Evolutionary conservation across 2,797 vertebrate genomes (phyloP).

Genomic region (Lerista edwardsae): DNA sequence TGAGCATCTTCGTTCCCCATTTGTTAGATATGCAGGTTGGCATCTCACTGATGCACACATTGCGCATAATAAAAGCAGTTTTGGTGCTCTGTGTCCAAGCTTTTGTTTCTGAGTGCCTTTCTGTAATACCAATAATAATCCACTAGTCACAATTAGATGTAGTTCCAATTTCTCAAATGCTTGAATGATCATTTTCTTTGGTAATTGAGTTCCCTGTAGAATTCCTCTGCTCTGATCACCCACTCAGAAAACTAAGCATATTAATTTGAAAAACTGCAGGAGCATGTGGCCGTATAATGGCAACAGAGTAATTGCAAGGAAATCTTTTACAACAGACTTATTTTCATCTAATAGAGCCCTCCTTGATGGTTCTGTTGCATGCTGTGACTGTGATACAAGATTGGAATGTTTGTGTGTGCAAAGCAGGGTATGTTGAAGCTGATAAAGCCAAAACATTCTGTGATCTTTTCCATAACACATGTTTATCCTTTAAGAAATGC

Average conservation of each 20-base stretch:
- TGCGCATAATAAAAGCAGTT: neutral
- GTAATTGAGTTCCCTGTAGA: conserved; percentile 76
- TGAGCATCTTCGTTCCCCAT: rapidly evolving
- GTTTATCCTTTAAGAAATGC: conserved; percentile 34
- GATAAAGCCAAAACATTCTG: conserved; percentile 61
- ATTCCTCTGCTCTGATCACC: conserved; percentile 73
- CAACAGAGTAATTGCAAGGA: conserved; percentile 76
- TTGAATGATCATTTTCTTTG: conserved; percentile 77
- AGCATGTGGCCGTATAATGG: conserved; percentile 72
- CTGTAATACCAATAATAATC: conserved; percentile 72
- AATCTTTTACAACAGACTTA: conserved; percentile 80
- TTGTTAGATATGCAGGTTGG: conserved; percentile 25
- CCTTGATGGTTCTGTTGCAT: conserved; percentile 62
- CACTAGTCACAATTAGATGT: conserved; percentile 75
- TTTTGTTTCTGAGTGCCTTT: conserved; percentile 58
- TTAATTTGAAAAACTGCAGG: conserved; percentile 79
- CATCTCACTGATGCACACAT: conserved; percentile 4
- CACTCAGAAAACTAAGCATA: conserved; percentile 72
- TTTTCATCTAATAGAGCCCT: conserved; percentile 83
- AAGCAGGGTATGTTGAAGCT: conserved; percentile 66
- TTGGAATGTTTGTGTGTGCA: conserved; percentile 47
- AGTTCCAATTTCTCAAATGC: conserved; percentile 73
- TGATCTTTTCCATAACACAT: conserved; percentile 10
- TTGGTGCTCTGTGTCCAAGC: conserved; percentile 38
- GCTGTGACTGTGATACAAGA: conserved; percentile 76